These are phyloP conservation scores for Odocoileus hemionus DNA, from an alignment of 2,113 vertebrate species.

Conservation along the genomic window DNA sequence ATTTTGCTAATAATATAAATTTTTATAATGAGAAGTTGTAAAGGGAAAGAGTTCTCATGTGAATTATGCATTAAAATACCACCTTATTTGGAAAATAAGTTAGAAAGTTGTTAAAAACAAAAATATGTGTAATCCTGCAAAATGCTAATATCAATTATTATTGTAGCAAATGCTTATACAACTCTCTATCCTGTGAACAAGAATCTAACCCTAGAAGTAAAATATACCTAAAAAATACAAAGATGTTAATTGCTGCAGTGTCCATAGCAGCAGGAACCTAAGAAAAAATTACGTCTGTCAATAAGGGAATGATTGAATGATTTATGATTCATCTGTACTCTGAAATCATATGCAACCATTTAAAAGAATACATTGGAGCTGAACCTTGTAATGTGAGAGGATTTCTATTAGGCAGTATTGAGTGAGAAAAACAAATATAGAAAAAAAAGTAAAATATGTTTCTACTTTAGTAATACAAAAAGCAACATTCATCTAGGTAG, in stretches of 20 bases:
- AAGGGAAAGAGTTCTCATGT: background rate
- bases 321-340: background rate
- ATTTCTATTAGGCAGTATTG: constrained; percentile 2
- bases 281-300: background rate
- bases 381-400: background rate
- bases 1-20: background rate
- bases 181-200: background rate
- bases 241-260: background rate
- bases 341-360: background rate
- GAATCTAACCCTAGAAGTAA: background rate
- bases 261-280: background rate
- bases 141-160: background rate
- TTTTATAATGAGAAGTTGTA: background rate
- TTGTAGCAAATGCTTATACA: background rate
- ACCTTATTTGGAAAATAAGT: background rate
- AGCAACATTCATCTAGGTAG: background rate
- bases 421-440: background rate
- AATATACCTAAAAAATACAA: background rate
- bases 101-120: background rate
- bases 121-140: background rate
- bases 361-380: background rate
- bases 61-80: background rate
- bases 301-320: background rate
- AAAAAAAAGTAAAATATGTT: background rate
- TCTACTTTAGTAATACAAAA: background rate